Evolutionary conservation across 2,797 vertebrate species (phyloP), one percentile per base, ranked within the genome.

Genomic region (Gobio occitaniae): DNA sequence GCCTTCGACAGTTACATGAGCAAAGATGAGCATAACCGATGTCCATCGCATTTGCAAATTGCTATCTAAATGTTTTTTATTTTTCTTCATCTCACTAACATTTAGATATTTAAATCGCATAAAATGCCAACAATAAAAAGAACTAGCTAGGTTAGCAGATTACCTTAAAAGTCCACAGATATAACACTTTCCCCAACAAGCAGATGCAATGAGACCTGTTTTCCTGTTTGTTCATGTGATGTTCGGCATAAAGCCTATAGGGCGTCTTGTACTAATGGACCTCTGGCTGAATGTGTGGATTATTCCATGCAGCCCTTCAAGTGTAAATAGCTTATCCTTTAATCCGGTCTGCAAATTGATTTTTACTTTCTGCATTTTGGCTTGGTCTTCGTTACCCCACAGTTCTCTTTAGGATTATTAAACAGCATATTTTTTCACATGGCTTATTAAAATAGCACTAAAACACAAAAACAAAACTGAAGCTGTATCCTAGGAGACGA

Each of bases 281-380:
- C 36, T 2, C 21, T 44, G 54, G 54, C 7, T 13, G 36, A 77
- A 44, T 77, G 13, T 77, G 13, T 38, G 21, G 36, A 59, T 59
- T 77, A 56, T 76, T 76, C 12, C 50, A 56, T 61, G 21, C 21
- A 41, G 54, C 54, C 38, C 15, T 78, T 44, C 75, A 61, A 44
- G 54, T 78, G 21, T 78, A 44, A 78, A 78, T 25, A 59, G 36
- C 61, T 78, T 78, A 78, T 78, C 54, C 75, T 78, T 78, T 78
- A 78, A 78, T 25, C 54, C 36, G 56, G 36, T 61, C 36, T 16
- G 75, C 36, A 78, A 78, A 78, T 61, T 78, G 75, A 41, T 77
- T 77, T 77, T 41, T 44, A 78, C 75, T 61, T 78, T 61, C 32
- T 76, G 32, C 11, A 2, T 36, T 56, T 54, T 21, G 50, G 32